These are phyloP conservation scores for Tapirus terrestris DNA, from an alignment of 2,113 vertebrate species.

Conservation along the genomic window DNA sequence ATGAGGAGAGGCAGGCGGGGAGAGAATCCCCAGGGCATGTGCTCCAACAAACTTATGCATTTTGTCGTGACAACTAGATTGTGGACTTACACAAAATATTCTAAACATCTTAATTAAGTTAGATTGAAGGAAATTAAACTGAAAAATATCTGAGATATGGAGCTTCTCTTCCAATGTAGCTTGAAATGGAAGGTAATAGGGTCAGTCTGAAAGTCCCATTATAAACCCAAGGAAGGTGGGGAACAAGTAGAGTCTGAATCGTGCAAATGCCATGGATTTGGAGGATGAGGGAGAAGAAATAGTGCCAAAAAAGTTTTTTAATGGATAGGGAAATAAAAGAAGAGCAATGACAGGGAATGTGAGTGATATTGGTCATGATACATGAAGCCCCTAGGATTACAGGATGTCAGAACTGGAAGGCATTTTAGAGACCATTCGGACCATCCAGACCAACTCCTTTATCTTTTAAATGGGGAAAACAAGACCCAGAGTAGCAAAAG, in stretches of 20 bases:
- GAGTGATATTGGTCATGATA: background rate
- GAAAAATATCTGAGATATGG: conserved; percentile 70
- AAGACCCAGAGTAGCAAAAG: background rate
- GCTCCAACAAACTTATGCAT: conserved; percentile 59
- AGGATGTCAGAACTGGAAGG: background rate
- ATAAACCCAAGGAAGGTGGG: conserved; percentile 50
- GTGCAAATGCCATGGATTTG: conserved; percentile 51
- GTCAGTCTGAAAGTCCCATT: conserved; percentile 64
- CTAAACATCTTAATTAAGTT: conserved; percentile 83
- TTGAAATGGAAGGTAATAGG: conserved; percentile 76
- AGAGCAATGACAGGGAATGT: background rate
- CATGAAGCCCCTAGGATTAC: background rate
- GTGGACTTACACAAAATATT: conserved; percentile 78
- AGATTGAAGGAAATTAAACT: conserved; percentile 75
- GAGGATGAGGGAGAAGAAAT: background rate
- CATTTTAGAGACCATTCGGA: background rate
- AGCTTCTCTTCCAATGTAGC: conserved; percentile 69
- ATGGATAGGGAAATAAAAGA: background rate
- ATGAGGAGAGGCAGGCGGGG: background rate
- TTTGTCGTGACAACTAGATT: conserved; percentile 72
- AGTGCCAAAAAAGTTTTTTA: background rate
- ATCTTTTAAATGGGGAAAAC: background rate
- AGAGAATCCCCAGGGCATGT: background rate
- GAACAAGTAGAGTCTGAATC: conserved; percentile 39
- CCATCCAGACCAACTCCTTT: background rate